Evolutionary conservation across 2,888 invertebrate genomes (phyloP), one percentile per base, ranked within the genome.

Genomic region (Didymodactylos carnosus): DNA sequence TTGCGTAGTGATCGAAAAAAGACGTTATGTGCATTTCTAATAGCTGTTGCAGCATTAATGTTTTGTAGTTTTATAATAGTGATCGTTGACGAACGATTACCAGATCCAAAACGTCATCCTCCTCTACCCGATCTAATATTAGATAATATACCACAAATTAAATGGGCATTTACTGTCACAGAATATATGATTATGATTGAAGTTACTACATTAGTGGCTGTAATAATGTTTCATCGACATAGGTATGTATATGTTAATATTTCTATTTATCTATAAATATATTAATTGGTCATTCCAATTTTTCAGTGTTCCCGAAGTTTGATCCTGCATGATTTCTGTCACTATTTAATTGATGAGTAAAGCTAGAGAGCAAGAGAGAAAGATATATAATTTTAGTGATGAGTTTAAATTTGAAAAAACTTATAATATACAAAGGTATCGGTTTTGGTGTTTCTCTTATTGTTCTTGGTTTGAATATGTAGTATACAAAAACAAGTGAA

Each of bases 101-200:
- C 95, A 76, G 97, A 97, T 82, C 86, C 85, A 82, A 91, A 94
- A 83, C 93, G 92, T 79, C 97, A 98, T 85, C 98, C 98, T 8
- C 98, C 98, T 35, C 87, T 98, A 80, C 98, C 98, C 41, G 98
- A 98, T 84, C 89, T 98, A 78, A 94, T 98, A 84, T 87, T 98
- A 77, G 98, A 98, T 83, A 98, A 97, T 86, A 92, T 98, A 76
- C 97, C 98, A 4, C 91, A 93, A 82, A 95, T 98, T 80, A 93
- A 62, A 35, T 97, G 95, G 95, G 97, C 97, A 23, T 97, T 97
- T 83, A 90, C 93, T 81, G 92, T 94, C 89, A 94, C 95, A 82
- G 97, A 98, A 86, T 88, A 94, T 76, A 93, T 94, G 4, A 93
- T 92, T 75, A 89, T 94, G 53, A 84, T 92, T 75, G 85, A 98